A percentile compares a stretch with the other conserved stretches of the same genome.
Conservation (phyloP, 2,888 invertebrate genomes). For the Lordiphosa fenestrarum region DNA sequence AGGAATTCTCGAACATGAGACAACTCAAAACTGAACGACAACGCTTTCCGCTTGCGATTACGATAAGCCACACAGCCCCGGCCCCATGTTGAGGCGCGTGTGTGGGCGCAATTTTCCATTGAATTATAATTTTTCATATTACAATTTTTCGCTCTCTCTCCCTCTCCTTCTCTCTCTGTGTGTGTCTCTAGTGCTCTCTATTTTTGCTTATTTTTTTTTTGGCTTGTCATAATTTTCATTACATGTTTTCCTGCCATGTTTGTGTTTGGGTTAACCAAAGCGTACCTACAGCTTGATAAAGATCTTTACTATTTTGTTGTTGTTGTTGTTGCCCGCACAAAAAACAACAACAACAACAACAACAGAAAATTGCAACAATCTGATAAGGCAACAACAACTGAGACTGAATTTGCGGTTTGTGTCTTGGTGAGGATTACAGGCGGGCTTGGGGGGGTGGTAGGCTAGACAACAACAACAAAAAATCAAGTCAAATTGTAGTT, state of each 20-base stretch:
- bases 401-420: slow-evolving; percentile 25
- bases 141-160: slow-evolving; percentile 31
- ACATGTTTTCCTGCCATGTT: slow-evolving; percentile 58
- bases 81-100: slow-evolving; percentile 45
- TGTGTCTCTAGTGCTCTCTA: slow-evolving; percentile 1
- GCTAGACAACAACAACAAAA: not conserved
- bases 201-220: slow-evolving; percentile 16
- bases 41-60: slow-evolving; percentile 50
- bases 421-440: slow-evolving; percentile 16
- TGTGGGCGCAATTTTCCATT: slow-evolving; percentile 70
- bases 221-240: slow-evolving; percentile 75
- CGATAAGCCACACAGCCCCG: slow-evolving; percentile 39
- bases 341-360: slow-evolving; percentile 25
- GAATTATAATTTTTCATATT: slow-evolving; percentile 65
- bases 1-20: slow-evolving; percentile 22
- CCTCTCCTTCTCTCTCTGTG: slow-evolving; percentile 5
- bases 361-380: slow-evolving; percentile 66
- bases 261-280: slow-evolving; percentile 42
- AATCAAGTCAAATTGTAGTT: slow-evolving; percentile 10
- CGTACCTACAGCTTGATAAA: slow-evolving; percentile 68
- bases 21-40: slow-evolving; percentile 35
- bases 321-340: not conserved
- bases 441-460: not conserved
- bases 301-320: slow-evolving; percentile 48
- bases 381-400: slow-evolving; percentile 62